These are phyloP conservation scores for Coelopa pilipes DNA, from an alignment of 2,888 invertebrate species.

Conservation along the genomic window DNA sequence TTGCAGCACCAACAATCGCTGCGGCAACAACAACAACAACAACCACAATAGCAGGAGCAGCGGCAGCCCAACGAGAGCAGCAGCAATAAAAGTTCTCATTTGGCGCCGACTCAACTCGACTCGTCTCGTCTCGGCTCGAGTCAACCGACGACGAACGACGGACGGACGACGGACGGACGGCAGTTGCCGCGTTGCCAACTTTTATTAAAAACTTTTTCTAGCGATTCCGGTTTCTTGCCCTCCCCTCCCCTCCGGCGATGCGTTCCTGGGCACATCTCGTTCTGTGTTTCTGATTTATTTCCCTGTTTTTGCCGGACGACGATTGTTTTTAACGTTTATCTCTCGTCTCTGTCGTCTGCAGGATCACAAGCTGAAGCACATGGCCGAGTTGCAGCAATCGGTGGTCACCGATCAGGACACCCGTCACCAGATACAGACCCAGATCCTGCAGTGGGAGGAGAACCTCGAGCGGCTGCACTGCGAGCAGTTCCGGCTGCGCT, in stretches of 20 bases:
- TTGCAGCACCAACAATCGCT: background rate
- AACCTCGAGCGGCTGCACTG: conserved; percentile 95
- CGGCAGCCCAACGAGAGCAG: background rate
- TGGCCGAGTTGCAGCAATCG: conserved; percentile 98
- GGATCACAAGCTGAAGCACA: conserved; percentile 97
- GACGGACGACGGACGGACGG: background rate
- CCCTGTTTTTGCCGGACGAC: too few relatives aligned
- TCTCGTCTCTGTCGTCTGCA: conserved; percentile 58
- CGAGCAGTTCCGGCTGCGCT: conserved; percentile 94
- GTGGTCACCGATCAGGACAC: conserved; percentile 93
- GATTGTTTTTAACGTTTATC: too few relatives aligned
- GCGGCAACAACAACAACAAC: background rate
- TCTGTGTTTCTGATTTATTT: too few relatives aligned
- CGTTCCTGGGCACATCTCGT: too few relatives aligned
- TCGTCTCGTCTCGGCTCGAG: background rate
- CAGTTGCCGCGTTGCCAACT: conserved; percentile 8
- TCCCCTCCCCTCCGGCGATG: background rate
- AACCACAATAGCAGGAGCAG: too few relatives aligned
- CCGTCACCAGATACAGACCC: conserved; percentile 90
- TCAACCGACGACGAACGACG: background rate
- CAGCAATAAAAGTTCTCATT: background rate
- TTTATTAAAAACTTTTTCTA: background rate
- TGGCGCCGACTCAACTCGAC: background rate
- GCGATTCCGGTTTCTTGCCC: conserved; percentile 13
- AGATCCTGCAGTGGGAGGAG: conserved; percentile 97